Base-by-base conservation (phyloP, 2,113 vertebrate genomes). In the Callipepla squamata region DNA sequence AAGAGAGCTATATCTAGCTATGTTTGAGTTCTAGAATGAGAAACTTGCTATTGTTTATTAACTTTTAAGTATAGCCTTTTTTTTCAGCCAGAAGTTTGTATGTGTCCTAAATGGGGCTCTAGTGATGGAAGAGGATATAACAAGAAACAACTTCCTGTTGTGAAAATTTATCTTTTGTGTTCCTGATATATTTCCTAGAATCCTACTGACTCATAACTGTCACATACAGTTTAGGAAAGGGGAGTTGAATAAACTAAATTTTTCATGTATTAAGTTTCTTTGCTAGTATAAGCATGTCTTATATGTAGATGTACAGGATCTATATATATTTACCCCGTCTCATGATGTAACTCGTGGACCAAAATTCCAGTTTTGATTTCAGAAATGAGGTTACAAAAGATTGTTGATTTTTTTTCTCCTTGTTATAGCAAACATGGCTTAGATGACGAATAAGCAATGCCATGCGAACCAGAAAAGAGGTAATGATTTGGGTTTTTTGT, bases 301-400 rank as follows among this genome's bases (percentile, higher is more conserved):
- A 11, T 30, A 26, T 17, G 1, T 13, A 23, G 10, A 5, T 18
- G 20, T 2, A 6, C 1, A 6, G 2, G 9, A 15, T 51, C 9
- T 11, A 21, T 6, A 2, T 8, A 3, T 51, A 9, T 34, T 80
- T 47, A 80, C 2, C 9, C 78, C 19, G 4, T 18, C 21, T 44
- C 17, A 77, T 17, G 28, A 26, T 28, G 26, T n/a, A 61, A 57
- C 28, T 66, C 19, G 62, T 44, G 36, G 17, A 9, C 42, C 65
- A 59, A 73, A 78, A 86, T 62, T 89, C 36, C 40, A 85, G 28
- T 8, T 45, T 20, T 22, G 34, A 13, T 70, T 48, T 23, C 45
- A 73, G 59, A 62, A 83, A 69, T 55, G 17, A 75, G 44, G 6
- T 25, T 40, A 55, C 28, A 63, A 14, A 82, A 51, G 2, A 11